A percentile compares a stretch with the other conserved stretches of the same genome.
Conservation (phyloP, 2,888 invertebrate genomes). For the Drosophila robusta region DNA sequence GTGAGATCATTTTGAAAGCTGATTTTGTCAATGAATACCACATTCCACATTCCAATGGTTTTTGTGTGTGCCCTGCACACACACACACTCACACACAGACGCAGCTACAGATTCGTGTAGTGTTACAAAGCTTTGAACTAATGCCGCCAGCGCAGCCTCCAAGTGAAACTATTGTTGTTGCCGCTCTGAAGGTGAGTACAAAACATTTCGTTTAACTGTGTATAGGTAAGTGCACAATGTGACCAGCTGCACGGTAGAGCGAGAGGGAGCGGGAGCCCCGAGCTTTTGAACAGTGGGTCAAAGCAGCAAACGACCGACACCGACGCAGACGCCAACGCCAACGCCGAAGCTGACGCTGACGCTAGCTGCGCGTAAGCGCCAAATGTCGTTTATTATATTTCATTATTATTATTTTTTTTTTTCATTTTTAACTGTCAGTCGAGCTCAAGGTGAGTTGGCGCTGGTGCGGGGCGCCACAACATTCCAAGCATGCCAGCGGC, state of each 20-base stretch:
- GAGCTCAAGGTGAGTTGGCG: constrained; percentile 67
- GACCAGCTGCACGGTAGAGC: constrained; percentile 23
- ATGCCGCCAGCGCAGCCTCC: constrained; percentile 74
- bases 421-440: constrained; percentile 51
- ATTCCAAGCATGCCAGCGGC: constrained; percentile 66
- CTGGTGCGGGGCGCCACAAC: constrained; percentile 50
- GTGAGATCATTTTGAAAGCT: constrained; percentile 86
- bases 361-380: constrained; percentile 43
- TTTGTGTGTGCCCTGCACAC: constrained; percentile 54
- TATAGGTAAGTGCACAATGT: constrained; percentile 46
- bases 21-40: constrained; percentile 86
- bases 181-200: constrained; percentile 59
- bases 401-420: constrained; percentile 16
- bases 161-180: constrained; percentile 38
- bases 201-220: constrained; percentile 41
- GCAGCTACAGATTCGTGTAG: constrained; percentile 47
- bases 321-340: constrained; percentile 12
- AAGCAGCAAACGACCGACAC: constrained; percentile 41
- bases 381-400: constrained; percentile 27
- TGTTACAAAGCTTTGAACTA: constrained; percentile 82
- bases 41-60: constrained; percentile 77
- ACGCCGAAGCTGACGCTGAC: constrained; percentile 18
- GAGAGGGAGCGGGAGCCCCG: constrained; percentile 11
- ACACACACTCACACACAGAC: constrained; percentile 29
- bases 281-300: constrained; percentile 57